These are phyloP conservation scores for Ostrea edulis DNA, from an alignment of 1,140 invertebrate species.

Conservation along the genomic window DNA sequence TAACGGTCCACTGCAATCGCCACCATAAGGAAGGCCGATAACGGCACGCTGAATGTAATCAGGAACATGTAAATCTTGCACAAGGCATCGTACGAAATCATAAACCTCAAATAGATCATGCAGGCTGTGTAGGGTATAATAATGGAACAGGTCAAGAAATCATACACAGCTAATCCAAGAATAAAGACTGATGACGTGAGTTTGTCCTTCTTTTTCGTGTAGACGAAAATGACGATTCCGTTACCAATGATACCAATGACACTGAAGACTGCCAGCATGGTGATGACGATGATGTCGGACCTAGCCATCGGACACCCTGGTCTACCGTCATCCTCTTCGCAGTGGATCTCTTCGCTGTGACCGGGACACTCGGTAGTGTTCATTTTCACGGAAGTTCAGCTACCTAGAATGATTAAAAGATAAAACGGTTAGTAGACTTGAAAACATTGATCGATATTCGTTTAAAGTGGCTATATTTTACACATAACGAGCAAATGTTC, in stretches of 20 bases:
- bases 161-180: constrained; percentile 74
- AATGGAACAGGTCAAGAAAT: constrained; percentile 75
- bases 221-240: constrained; percentile 76
- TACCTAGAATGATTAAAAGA: not conserved
- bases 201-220: constrained; percentile 74
- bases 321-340: not conserved
- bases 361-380: not conserved
- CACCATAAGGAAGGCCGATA: constrained; percentile 78
- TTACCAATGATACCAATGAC: constrained; percentile 76
- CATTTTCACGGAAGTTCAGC: not conserved
- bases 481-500: not conserved
- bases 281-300: constrained; percentile 55
- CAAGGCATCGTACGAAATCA: constrained; percentile 69
- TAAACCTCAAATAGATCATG: constrained; percentile 66
- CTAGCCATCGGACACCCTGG: not conserved
- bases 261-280: constrained; percentile 69
- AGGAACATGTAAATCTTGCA: constrained; percentile 78
- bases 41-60: constrained; percentile 75
- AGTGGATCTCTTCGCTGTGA: not conserved
- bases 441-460: not conserved
- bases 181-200: constrained; percentile 77
- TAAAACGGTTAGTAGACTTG: not conserved
- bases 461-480: not conserved
- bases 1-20: constrained; percentile 78
- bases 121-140: constrained; percentile 75